Percentiles rank a stretch among this genome's conserved stretches.
These are phyloP conservation scores for Xenopus borealis DNA, from an alignment of 2,113 vertebrate species.

Conservation along the genomic window DNA sequence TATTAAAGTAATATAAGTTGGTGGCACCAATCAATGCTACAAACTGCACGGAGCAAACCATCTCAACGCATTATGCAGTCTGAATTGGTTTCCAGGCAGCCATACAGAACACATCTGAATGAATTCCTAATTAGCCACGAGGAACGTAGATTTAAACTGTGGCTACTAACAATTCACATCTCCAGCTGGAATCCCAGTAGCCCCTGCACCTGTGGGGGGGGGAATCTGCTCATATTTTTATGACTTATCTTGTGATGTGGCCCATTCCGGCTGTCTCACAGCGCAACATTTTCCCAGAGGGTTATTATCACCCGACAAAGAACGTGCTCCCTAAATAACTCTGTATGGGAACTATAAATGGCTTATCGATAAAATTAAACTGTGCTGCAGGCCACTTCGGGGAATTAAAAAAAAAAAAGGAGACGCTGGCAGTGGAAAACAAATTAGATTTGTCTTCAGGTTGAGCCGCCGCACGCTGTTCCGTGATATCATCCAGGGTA, in stretches of 20 bases:
- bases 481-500: constrained; percentile 20
- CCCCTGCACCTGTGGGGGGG: no score
- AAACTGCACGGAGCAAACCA: no score
- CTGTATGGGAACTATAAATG: constrained; percentile 8
- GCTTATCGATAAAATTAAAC: background rate
- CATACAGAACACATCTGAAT: no score
- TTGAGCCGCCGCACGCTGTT: background rate
- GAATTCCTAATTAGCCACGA: no score
- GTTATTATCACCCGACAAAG: background rate
- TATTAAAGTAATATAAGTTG: no score
- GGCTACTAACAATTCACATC: no score
- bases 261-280: background rate
- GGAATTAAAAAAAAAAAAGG: background rate
- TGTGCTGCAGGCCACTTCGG: background rate
- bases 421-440: background rate
- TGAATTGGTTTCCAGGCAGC: no score
- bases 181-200: no score
- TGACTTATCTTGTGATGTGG: background rate
- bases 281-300: background rate
- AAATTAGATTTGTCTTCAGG: background rate
- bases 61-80: no score
- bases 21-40: no score
- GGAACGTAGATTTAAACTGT: no score
- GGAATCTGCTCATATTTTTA: background rate
- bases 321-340: constrained; percentile 15